These are phyloP conservation scores for Phenganax subtilis DNA, from an alignment of 92 coral and sea anemone species.

Conservation along the genomic window DNA sequence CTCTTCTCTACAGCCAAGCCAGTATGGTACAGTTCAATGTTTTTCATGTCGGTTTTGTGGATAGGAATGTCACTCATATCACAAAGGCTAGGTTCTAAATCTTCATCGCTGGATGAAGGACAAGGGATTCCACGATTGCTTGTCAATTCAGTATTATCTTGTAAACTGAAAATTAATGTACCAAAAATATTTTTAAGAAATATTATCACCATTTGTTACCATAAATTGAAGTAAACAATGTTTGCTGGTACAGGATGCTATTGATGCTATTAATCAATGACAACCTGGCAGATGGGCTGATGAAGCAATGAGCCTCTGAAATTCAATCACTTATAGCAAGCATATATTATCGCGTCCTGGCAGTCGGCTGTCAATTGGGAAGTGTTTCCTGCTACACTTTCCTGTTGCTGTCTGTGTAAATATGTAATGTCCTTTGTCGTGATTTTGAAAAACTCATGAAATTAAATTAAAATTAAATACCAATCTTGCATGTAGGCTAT, in stretches of 20 bases:
- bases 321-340: neutral
- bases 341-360: neutral
- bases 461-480: neutral
- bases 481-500: constrained; percentile 3
- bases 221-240: neutral
- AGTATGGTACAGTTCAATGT: constrained; percentile 14
- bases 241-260: neutral
- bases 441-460: too few relatives aligned
- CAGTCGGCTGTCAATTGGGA: too few relatives aligned
- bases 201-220: neutral
- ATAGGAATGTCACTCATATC: constrained; percentile 1
- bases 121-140: neutral
- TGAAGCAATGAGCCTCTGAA: neutral
- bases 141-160: constrained; percentile 9
- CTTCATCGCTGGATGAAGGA: constrained; percentile 10
- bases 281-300: constrained; percentile 6
- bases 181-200: neutral
- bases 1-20: constrained; percentile 9
- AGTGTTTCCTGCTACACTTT: too few relatives aligned
- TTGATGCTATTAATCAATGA: neutral
- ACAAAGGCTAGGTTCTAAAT: constrained; percentile 14
- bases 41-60: constrained; percentile 2
- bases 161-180: neutral
- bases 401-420: too few relatives aligned
- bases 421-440: too few relatives aligned